Evolutionary conservation across 2,888 invertebrate species (phyloP).

Genomic region (Plagiodera versicolora): DNA sequence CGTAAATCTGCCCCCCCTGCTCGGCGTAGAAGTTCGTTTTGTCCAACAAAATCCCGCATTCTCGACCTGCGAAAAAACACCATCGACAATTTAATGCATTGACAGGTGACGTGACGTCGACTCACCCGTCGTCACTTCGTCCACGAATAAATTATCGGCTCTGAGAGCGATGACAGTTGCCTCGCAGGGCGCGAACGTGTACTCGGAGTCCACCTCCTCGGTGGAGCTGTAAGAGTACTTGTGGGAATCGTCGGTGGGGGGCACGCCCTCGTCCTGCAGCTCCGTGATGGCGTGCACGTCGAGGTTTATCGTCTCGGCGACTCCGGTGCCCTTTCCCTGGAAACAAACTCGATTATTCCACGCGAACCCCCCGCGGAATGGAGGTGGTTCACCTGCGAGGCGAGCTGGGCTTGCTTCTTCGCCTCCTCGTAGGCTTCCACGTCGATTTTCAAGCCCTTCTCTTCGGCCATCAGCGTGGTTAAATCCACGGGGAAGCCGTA

Average conservation of each 20-base stretch:
- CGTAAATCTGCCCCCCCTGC: constrained; percentile 97
- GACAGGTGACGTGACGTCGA: too few species aligned
- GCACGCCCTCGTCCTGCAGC: constrained; percentile 74
- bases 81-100: too few species aligned
- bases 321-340: constrained; percentile 75
- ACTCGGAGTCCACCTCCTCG: constrained; percentile 69
- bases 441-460: constrained; percentile 85
- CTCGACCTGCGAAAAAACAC: constrained; percentile 63
- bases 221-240: constrained; percentile 86
- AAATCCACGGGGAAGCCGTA: constrained; percentile 99
- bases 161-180: constrained; percentile 83
- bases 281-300: constrained; percentile 95
- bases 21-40: constrained; percentile 97
- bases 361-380: too few species aligned
- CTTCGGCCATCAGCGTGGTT: constrained; percentile 97
- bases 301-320: constrained; percentile 82
- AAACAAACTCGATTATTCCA: too few species aligned
- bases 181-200: constrained; percentile 72
- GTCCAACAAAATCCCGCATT: constrained; percentile 90
- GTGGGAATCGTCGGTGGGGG: constrained; percentile 84
- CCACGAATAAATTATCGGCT: constrained; percentile 69
- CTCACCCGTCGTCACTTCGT: constrained; percentile 65
- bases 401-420: constrained; percentile 84
- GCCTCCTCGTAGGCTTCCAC: constrained; percentile 89
- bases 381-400: constrained; percentile 74